Evolutionary conservation across 2,113 vertebrate genomes (phyloP), one percentile per base, ranked within the genome.

Genomic region (Patagioenas fasciata): DNA sequence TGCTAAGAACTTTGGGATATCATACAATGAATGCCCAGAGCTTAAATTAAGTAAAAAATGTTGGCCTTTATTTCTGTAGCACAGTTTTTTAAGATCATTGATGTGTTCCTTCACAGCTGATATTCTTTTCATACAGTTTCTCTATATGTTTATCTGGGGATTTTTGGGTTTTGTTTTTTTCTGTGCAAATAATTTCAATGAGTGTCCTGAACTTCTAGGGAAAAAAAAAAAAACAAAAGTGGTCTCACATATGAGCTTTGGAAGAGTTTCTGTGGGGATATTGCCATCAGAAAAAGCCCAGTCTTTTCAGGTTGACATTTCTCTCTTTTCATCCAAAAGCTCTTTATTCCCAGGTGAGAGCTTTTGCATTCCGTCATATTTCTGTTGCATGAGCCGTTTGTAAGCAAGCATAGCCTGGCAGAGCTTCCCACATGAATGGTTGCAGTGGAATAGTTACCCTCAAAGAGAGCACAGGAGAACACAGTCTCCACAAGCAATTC

Each of bases 321-420:
- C 18, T 91, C 8, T 50, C 38, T 79, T 54, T 77, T 80, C 17
- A 20, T 38, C 16, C 53, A 20, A 78, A 65, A 93, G 21, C 36
- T 57, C 42, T 53, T 67, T 67, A 18, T 91, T 53, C 61, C 85
- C 67, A 38, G 4, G 25, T 84, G 69, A 13, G 34, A 61, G 32
- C 21, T 75, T 74, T 74, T 86, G 38, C 50, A 15, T 38, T 89
- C 47, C n/a, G 65, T 56, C 44, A 6, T 79, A 20, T 54, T 75
- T 34, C 54, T 24, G 32, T 61, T 95, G 48, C n/a, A 36, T 15
- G 58, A 82, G 18, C 57, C 82, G 48, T 79, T 29, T 73, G 15
- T 95, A 72, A 89, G 79, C 36, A 80, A 66, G 47, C 48, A 28
- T 64, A 79, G 72, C 44, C 17, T 77, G 72, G n/a, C 72, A 88